These are phyloP conservation scores for Myripristis jacobus DNA, from an alignment of 2,797 vertebrate genomes.

Conservation along the genomic window DNA sequence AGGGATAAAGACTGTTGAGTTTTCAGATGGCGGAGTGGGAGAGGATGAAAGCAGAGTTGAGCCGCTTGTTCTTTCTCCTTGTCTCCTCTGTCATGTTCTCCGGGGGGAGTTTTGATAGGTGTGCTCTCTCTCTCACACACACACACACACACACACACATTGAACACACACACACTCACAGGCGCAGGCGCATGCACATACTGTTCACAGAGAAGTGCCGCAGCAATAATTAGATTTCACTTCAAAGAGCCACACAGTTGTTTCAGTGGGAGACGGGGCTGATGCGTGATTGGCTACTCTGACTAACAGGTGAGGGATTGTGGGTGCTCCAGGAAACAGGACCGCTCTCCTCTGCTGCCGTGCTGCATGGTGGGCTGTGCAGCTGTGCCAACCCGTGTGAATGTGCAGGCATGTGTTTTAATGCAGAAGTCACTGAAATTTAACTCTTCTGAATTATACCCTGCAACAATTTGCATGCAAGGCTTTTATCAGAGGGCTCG, in stretches of 20 bases:
- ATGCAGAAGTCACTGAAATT: too few species aligned
- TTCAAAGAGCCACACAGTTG: conserved; percentile 69
- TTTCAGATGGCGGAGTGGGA: conserved; percentile 43
- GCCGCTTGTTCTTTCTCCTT: conserved; percentile 55
- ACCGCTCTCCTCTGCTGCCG: neutral
- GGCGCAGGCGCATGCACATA: conserved; percentile 9
- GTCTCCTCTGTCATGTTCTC: conserved; percentile 63
- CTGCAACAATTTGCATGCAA: neutral
- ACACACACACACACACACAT: conserved; percentile 4
- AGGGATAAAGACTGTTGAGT: conserved; percentile 31
- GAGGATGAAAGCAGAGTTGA: conserved; percentile 66
- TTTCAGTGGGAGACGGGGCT: conserved; percentile 52
- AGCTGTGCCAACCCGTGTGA: neutral
- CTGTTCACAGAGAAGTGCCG: conserved; percentile 22
- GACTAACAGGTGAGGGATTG: conserved; percentile 44
- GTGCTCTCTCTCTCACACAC: conserved; percentile 12
- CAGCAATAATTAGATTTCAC: conserved; percentile 77
- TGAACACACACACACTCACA: conserved; percentile 19
- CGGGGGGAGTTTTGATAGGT: conserved; percentile 59
- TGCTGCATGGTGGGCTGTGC: neutral
- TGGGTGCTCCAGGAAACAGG: conserved; percentile 4
- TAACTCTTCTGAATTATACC: neutral
- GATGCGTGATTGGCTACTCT: conserved; percentile 47
- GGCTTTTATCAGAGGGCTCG: too few species aligned
- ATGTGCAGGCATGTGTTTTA: neutral